Base-by-base conservation (phyloP, 2,113 vertebrate species). In the Sinocyclocheilus anshuiensis region DNA sequence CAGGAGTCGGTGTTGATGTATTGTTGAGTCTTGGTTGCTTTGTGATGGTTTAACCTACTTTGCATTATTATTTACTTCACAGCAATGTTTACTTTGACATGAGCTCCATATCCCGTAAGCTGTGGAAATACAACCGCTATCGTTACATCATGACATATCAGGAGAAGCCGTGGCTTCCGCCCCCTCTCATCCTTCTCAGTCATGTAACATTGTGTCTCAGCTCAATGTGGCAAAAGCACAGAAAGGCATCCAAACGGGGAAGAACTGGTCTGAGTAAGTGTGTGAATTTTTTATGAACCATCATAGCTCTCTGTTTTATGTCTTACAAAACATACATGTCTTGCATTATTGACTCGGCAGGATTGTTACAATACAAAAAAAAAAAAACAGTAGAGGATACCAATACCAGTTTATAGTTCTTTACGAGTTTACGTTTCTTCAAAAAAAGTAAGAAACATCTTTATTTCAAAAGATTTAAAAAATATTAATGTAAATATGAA, bases 51-150 rank as follows among this genome's bases (percentile, higher is more conserved):
- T 83, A 86, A 55, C 79, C 86, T 72, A 69, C 69, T 74, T 84
- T 84, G 4, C 13, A 18, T 83, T 24, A 24, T 45, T 77, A 77
- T 85, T 79, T 6, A 80, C 69, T 81, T 86, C 67, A 48, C 92
- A 99, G 98, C 92, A 98, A 99, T 63, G 94, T 99, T 86, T 99
- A 99, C 89, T 92, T 95, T 86, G 96, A 97, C 61, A 95, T 99
- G 95, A 97, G 96, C 86, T 95, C 95, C 50, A 96, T 95, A 36
- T 98, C 98, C 0, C 96, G 97, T 89, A 96, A 97, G 50, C 94
- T 99, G 77, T 99, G 98, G 98, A 97, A 96, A 88, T 99, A 97
- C 88, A 98, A 99, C 84, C 97, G 98, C 11, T 99, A 99, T 61
- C 96, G 96, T 71, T 98, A 98, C 92, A 97, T 98, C 89, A 98